These are phyloP conservation scores for Apis florea DNA, from an alignment of 1,140 invertebrate genomes.

Conservation along the genomic window DNA sequence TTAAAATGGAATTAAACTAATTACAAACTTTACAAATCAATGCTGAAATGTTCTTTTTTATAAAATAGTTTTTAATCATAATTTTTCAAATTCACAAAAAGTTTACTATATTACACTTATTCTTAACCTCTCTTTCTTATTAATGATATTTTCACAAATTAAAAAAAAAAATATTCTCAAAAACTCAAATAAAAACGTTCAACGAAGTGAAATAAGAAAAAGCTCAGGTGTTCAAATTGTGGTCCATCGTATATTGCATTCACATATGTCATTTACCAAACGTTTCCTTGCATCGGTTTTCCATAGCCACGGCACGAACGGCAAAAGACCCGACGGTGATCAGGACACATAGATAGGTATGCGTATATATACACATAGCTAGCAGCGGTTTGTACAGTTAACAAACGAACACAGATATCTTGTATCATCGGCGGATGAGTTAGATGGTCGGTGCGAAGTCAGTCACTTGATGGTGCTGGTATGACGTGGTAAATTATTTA, in stretches of 20 bases:
- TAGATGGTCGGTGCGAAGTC: conserved; percentile 50
- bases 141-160: neutral
- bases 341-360: neutral
- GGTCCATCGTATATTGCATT: neutral
- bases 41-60: no score
- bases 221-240: neutral
- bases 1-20: no score
- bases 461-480: conserved; percentile 63
- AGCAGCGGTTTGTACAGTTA: neutral
- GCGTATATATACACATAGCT: neutral
- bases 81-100: no score
- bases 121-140: neutral
- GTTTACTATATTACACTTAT: no score
- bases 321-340: neutral
- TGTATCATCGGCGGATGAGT: conserved; percentile 56
- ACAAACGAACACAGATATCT: conserved; percentile 52
- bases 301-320: neutral
- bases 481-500: conserved; percentile 75
- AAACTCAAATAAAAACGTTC: neutral
- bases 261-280: conserved; percentile 14
- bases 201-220: neutral
- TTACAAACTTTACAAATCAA: no score
- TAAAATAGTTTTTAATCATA: no score
- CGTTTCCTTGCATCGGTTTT: neutral
- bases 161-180: neutral